Base-by-base conservation (phyloP, 2,888 invertebrate species). In the Nomada hirtipes region DNA sequence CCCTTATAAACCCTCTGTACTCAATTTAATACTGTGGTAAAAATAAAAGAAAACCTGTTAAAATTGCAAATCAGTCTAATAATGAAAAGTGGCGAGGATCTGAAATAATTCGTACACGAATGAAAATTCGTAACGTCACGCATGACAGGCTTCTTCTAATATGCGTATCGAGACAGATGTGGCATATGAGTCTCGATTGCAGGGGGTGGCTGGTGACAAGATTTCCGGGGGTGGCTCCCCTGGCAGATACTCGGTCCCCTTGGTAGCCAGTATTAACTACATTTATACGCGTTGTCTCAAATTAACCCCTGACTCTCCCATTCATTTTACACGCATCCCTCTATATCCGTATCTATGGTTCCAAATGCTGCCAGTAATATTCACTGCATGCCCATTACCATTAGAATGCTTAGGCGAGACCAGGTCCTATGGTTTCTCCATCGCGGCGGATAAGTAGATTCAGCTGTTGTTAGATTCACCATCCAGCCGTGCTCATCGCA, bases 211-310 rank as follows among this genome's bases (percentile, higher is more conserved):
- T 86, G 88, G 90, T 89, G 89, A 91, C 90, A 90, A 86, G 86
- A 79, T 86, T 83, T 71, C 81, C 79, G 86, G 86, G 89, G 89
- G 87, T 86, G 87, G 85, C 87, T 86, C 74, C 86, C 86, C 83
- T 76, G 76, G 70, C 79, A 79, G 73, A 84, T 81, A 76, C 77
- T 57, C 60, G 52, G 61, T 84, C 79, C 84, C 88, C 90, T 86
- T 84, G 89, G 36, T 91, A 89, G 89, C 90, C 89, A 90, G 92
- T 93, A 93, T 93, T 93, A 93, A 93, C 93, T 93, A 93, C 93
- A 93, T 93, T 93, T 92, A 93, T 93, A 91, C 93, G 91, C 92
- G 91, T 92, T 92, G 93, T 92, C 91, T 92, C 92, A 91, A 93
- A 93, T 93, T 93, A 93, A 93, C 92, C 93, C 92, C 91, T 88